Percentiles rank a stretch among this genome's conserved stretches.
Evolutionary conservation across 2,113 vertebrate genomes (phyloP).

Genomic region (Seriola rivoliana): DNA sequence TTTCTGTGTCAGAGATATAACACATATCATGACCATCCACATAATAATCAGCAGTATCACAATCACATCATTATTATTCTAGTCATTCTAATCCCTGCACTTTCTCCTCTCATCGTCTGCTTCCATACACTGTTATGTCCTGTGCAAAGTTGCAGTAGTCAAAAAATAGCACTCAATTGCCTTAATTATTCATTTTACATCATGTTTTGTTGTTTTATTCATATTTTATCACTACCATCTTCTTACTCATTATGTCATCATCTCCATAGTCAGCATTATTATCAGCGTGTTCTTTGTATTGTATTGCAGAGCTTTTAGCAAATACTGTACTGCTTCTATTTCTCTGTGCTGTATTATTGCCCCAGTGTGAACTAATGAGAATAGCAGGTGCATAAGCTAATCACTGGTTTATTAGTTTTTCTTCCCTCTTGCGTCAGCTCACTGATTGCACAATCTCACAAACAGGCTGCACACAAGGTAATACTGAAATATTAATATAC

Average conservation of each 20-base stretch:
- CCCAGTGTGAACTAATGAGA: constrained; percentile 58
- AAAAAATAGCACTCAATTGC: background rate
- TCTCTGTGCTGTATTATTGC: constrained; percentile 44
- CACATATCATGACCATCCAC: background rate
- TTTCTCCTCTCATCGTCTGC: background rate
- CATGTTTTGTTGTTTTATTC: constrained; percentile 16
- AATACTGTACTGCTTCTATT: constrained; percentile 16
- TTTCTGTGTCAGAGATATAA: background rate
- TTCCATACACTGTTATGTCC: background rate
- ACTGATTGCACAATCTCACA: constrained; percentile 51
- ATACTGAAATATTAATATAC: constrained; percentile 59
- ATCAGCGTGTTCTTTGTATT: background rate
- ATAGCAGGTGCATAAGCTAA: constrained; percentile 68
- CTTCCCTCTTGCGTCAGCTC: constrained; percentile 54
- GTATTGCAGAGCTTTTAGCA: constrained; percentile 22
- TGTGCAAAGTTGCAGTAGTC: too few relatives aligned
- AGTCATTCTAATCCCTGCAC: background rate
- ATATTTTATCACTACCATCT: constrained; percentile 21
- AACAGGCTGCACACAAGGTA: constrained; percentile 26
- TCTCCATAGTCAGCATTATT: constrained; percentile 23
- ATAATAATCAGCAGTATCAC: background rate
- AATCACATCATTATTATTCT: background rate
- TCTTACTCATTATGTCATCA: constrained; percentile 47
- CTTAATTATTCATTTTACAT: constrained; percentile 22
- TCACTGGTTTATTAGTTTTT: constrained; percentile 72